Evolutionary conservation across 2,888 invertebrate genomes (phyloP), one percentile per base, ranked within the genome.

Genomic region (Thecocarcelia acutangulata): DNA sequence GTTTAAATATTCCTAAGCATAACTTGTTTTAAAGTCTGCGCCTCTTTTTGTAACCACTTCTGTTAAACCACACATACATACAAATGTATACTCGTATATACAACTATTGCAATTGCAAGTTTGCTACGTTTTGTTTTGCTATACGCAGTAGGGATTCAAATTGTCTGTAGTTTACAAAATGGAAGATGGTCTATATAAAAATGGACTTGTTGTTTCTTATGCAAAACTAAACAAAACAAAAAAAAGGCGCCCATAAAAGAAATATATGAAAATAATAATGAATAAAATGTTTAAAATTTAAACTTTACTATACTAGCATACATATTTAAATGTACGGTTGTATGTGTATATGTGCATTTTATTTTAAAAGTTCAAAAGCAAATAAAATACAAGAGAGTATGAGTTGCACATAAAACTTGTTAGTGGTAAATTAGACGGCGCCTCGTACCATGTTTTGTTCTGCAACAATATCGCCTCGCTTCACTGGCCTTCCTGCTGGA

Each of bases 401-500:
- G 64, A 24, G 37, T 48, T n/a, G 50, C 52, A 56, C 37, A 24
- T 66, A 17, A 80, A 75, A 61, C 50, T 79, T 75, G 84, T 64
- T 83, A 80, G 79, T 75, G 84, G 87, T 87, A 88, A 87, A 89
- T 89, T 87, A 89, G 89, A 88, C 88, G 90, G 89, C 89, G 90
- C 89, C 89, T 88, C 85, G 83, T 86, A 84, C 86, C 87, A 85
- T 89, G 89, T 87, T 87, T 87, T 70, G 79, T 68, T 59, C 61
- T 72, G 58, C 64, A 74, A 52, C 64, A 82, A 58, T 66, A 69
- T 73, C 59, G 66, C 54, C 66, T 72, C 19, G 42, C 40, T 24
- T 48, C 24, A 66, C n/a, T 50, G 50, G 42, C 1, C 46, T 46
- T 44, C 3, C 21, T 37, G 15, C 46, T 64, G 46, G 63, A 33